Base-by-base conservation (phyloP, 1,140 invertebrate genomes). In the Aleiodes sp. region DNA sequence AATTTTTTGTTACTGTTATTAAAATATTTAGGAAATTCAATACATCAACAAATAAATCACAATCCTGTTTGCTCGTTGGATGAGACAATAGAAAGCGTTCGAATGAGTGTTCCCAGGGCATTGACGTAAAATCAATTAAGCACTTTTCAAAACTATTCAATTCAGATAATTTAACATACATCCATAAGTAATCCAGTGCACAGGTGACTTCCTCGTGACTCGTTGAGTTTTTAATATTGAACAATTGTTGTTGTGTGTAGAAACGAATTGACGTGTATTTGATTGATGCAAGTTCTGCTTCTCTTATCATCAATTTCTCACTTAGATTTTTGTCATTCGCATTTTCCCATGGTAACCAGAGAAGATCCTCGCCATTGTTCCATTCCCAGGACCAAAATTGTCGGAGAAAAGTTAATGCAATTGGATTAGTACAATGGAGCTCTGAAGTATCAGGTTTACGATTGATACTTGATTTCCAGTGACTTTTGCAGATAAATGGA, bases 221-320 rank as follows among this genome's bases (percentile, higher is more conserved):
- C 0, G 87, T 89, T 9, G 89, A 90, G 80, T 89, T 91, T 75
- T 91, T 89, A 35, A 92, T 82, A n/a, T 82, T 83, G 12, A 87
- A 80, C 9, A 91, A 73, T 60, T 86, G 85, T 65, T 86, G 84
- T 37, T 87, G 81, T 60, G 86, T 84, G 28, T 82, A 86, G 71
- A 85, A 86, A 31, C 85, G 64, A 0, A 88, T 79, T 60, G 82
- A 88, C 3, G 88, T 86, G 0, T 77, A 78, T 73, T 85, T 84
- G 12, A 91, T 71, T 14, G 75, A 65, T 7, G 75, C 65, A 19
- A 90, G 79, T 79, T 90, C 88, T 6, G 72, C 72, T 39, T 82
- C 76, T 37, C 77, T 79, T 12, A 90, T 83, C 68, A 80, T 83
- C 2, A 89, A 63, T 41, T 73, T 79, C 16, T 77, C 72, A 3